A percentile compares a stretch with the other conserved stretches of the same genome.
phyloP scores from a whole-genome alignment of 2,113 vertebrate genomes.

The Neopipo cinnamomea region DNA sequence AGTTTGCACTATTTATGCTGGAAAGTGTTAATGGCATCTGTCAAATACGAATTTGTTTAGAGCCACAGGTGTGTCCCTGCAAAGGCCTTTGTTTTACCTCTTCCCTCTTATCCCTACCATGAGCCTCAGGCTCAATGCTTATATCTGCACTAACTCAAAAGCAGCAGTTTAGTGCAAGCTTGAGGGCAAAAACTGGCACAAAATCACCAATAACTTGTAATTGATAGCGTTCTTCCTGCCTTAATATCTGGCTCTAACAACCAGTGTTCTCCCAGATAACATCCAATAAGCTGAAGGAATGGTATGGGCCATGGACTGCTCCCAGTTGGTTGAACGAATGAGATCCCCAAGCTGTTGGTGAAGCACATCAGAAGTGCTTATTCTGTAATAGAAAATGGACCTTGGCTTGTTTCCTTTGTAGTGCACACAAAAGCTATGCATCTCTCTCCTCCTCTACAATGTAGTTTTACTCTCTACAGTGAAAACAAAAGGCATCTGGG shows the following conservation, averaged over 20 bases:
- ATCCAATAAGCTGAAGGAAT: background rate
- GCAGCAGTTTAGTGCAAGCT: background rate
- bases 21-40: background rate
- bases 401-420: background rate
- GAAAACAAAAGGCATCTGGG: background rate
- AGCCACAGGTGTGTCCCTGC: background rate
- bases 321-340: accelerated
- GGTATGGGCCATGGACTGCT: background rate
- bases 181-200: background rate
- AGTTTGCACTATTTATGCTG: background rate
- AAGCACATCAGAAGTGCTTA: background rate
- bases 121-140: background rate
- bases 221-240: background rate
- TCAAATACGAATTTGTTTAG: background rate
- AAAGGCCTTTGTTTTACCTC: background rate
- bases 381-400: background rate
- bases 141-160: background rate
- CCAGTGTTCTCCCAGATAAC: background rate
- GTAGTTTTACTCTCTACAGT: background rate
- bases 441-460: background rate
- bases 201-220: background rate
- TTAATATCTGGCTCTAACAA: background rate
- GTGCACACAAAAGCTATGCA: background rate
- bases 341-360: background rate
- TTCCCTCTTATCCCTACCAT: background rate